phyloP scores from a whole-genome alignment of 2,888 invertebrate species.

The Nomada flava region DNA sequence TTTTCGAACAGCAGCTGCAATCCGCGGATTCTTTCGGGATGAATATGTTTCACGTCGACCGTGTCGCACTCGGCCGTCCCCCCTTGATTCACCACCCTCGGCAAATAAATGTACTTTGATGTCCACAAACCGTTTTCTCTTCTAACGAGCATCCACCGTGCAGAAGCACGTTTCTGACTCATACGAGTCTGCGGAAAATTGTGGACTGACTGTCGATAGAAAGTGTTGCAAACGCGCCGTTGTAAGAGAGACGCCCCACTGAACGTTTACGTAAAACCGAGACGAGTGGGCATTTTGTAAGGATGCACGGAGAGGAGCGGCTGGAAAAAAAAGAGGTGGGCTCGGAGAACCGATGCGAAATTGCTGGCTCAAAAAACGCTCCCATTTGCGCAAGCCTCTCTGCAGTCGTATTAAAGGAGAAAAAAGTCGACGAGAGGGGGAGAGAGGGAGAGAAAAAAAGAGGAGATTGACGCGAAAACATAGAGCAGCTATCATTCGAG shows the following conservation, averaged over 20 bases:
- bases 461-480: too few species aligned
- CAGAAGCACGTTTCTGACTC: slow-evolving; percentile 13
- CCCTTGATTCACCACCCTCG: slow-evolving; percentile 48
- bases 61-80: not conserved
- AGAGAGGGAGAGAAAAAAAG: too few species aligned
- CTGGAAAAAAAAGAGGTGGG: not conserved
- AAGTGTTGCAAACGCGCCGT: slow-evolving; percentile 25
- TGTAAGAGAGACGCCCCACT: slow-evolving; percentile 4
- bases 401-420: not conserved
- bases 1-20: slow-evolving; percentile 59
- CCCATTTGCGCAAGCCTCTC: not conserved
- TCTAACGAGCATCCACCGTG: not conserved
- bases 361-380: not conserved
- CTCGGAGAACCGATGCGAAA: slow-evolving; percentile 1
- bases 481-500: not conserved
- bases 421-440: too few species aligned
- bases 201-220: not conserved
- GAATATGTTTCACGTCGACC: slow-evolving; percentile 23
- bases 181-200: slow-evolving; percentile 1
- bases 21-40: slow-evolving; percentile 45
- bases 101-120: slow-evolving; percentile 53
- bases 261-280: not conserved
- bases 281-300: not conserved
- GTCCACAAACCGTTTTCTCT: slow-evolving; percentile 17
- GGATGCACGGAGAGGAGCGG: not conserved